These are phyloP conservation scores for Podocnemis expansa DNA, from an alignment of 2,113 vertebrate genomes.

Conservation along the genomic window DNA sequence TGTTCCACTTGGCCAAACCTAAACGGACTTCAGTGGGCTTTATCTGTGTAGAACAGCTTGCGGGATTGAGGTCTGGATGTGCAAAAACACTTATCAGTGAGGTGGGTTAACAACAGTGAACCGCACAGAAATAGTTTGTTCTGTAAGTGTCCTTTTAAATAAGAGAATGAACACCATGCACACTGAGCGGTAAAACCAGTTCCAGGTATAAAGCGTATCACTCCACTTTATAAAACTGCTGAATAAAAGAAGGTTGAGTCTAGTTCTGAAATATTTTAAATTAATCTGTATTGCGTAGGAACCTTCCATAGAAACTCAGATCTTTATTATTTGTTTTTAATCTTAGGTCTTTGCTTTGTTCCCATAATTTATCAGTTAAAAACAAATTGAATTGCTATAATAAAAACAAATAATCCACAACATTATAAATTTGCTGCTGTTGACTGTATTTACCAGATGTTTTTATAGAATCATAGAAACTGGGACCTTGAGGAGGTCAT, in stretches of 20 bases:
- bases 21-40: background rate
- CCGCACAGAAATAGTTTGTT: background rate
- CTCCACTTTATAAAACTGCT: background rate
- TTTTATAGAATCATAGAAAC: no score
- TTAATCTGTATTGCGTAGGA: background rate
- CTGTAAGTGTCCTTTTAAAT: background rate
- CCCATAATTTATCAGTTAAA: background rate
- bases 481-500: no score
- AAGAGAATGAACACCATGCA: background rate
- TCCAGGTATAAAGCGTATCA: background rate
- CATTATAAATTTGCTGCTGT: background rate
- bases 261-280: background rate
- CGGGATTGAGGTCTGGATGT: background rate
- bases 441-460: background rate
- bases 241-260: background rate
- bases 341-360: background rate
- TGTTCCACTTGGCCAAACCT: background rate
- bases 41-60: background rate
- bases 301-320: accelerated
- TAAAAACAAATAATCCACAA: background rate
- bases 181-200: background rate
- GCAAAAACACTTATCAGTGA: background rate
- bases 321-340: background rate
- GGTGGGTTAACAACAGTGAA: background rate
- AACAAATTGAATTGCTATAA: accelerated